These are phyloP conservation scores for Gnathonemus echidnorhynchus DNA, from an alignment of 2,113 vertebrate species.

Conservation along the genomic window DNA sequence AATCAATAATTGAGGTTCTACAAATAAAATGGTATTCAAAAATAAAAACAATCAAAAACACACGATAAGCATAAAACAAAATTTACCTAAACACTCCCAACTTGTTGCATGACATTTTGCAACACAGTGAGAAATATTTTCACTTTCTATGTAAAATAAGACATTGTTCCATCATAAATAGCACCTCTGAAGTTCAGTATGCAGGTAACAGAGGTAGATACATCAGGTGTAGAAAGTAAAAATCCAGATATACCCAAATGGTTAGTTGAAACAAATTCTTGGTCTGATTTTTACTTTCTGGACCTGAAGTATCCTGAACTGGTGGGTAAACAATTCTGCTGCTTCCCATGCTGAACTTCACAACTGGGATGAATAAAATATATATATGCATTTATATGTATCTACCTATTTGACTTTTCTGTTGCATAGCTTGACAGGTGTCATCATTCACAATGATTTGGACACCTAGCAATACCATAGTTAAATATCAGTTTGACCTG, in stretches of 20 bases:
- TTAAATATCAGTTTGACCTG: background rate
- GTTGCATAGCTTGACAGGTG: background rate
- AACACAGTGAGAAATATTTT: background rate
- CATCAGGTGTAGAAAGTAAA: background rate
- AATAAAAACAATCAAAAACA: background rate
- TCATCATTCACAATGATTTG: background rate
- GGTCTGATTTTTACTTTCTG: background rate
- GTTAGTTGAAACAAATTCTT: background rate
- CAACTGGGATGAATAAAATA: background rate
- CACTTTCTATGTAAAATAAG: background rate
- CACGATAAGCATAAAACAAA: background rate
- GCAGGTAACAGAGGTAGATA: background rate
- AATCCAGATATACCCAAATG: background rate
- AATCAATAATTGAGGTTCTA: constrained; percentile 21
- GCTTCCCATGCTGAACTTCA: background rate
- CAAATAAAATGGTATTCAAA: constrained; percentile 6
- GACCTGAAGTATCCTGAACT: background rate
- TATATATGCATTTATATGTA: background rate
- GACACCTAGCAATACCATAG: background rate
- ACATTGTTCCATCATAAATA: background rate
- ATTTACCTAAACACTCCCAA: background rate
- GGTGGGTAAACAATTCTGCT: background rate
- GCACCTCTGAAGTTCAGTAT: background rate
- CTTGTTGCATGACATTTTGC: background rate
- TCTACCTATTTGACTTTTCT: background rate